Evolutionary conservation across 2,113 vertebrate genomes (phyloP).

Genomic region (Potamarius usumacintae): DNA sequence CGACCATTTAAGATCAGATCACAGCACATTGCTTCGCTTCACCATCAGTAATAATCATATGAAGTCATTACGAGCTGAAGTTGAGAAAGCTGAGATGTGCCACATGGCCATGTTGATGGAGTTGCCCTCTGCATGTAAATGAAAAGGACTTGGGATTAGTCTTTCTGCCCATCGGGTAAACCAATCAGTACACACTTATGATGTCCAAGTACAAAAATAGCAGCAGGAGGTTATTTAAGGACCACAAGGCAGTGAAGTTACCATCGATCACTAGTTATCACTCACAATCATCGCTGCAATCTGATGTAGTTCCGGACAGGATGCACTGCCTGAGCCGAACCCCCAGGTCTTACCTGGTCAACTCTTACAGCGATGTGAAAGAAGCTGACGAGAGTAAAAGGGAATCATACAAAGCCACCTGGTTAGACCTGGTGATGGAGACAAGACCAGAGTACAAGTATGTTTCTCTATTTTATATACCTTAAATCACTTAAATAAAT

Average conservation of each 20-base stretch:
- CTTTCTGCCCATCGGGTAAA: constrained; percentile 42
- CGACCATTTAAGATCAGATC: neutral
- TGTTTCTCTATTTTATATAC: constrained; percentile 19
- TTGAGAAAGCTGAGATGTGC: constrained; percentile 32
- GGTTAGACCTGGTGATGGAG: constrained; percentile 70
- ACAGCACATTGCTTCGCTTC: neutral
- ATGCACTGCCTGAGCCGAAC: constrained; percentile 69
- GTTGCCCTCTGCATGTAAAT: constrained; percentile 14
- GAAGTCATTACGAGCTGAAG: neutral
- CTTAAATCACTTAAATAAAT: neutral
- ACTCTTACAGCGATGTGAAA: constrained; percentile 66
- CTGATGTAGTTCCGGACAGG: constrained; percentile 9
- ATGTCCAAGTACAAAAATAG: constrained; percentile 55
- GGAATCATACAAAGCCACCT: constrained; percentile 65
- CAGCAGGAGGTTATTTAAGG: constrained; percentile 49
- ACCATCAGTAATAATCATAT: constrained; percentile 13
- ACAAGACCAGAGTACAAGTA: constrained; percentile 69
- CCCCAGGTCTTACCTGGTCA: constrained; percentile 62
- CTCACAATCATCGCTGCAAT: neutral
- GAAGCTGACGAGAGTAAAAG: constrained; percentile 64
- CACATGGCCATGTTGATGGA: neutral
- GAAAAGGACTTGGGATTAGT: constrained; percentile 24
- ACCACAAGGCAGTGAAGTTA: constrained; percentile 3
- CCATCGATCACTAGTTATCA: constrained; percentile 28
- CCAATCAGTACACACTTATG: constrained; percentile 52